These are phyloP conservation scores for Nematostella vectensis DNA, from an alignment of 92 coral and sea anemone genomes.

Conservation along the genomic window DNA sequence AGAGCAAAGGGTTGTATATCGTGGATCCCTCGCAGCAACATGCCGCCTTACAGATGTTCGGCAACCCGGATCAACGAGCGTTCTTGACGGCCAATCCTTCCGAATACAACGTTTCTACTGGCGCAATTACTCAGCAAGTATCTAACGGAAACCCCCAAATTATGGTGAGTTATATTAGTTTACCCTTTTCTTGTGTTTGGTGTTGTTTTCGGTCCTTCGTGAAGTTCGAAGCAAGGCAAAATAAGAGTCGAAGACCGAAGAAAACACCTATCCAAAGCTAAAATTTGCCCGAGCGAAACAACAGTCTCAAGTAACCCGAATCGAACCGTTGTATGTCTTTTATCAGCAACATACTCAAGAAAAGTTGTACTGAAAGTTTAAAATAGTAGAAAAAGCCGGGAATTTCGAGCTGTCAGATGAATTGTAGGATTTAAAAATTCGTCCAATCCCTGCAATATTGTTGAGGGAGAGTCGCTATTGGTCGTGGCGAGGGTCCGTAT, in stretches of 20 bases:
- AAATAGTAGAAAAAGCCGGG: conserved; percentile 63
- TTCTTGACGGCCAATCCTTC: conserved; percentile 88
- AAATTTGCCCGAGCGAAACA: conserved; percentile 6
- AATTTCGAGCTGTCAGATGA: conserved; percentile 70
- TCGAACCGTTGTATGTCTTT: too few relatives aligned
- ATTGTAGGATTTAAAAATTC: conserved; percentile 85
- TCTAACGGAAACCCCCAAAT: conserved; percentile 93
- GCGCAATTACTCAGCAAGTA: conserved; percentile 84
- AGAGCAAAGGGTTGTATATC: conserved; percentile 89
- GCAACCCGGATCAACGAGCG: conserved; percentile 88
- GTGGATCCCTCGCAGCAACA: conserved; percentile 96
- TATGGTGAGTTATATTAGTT: conserved; percentile 59
- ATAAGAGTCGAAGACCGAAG: conserved; percentile 4
- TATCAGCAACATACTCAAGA: too few relatives aligned
- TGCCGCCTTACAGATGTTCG: conserved; percentile 93
- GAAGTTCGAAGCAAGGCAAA: too few relatives aligned
- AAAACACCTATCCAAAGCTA: conserved; percentile 9
- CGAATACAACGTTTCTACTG: conserved; percentile 85
- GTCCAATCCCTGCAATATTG: conserved; percentile 91
- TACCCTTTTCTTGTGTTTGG: conserved; percentile 2
- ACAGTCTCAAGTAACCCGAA: too few relatives aligned
- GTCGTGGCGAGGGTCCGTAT: conserved; percentile 67
- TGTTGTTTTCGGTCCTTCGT: conserved; percentile 18
- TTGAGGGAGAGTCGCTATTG: conserved; percentile 80
- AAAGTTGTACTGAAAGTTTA: too few relatives aligned